phyloP scores from a whole-genome alignment of 2,888 invertebrate species.

The Xestia xanthographa region DNA sequence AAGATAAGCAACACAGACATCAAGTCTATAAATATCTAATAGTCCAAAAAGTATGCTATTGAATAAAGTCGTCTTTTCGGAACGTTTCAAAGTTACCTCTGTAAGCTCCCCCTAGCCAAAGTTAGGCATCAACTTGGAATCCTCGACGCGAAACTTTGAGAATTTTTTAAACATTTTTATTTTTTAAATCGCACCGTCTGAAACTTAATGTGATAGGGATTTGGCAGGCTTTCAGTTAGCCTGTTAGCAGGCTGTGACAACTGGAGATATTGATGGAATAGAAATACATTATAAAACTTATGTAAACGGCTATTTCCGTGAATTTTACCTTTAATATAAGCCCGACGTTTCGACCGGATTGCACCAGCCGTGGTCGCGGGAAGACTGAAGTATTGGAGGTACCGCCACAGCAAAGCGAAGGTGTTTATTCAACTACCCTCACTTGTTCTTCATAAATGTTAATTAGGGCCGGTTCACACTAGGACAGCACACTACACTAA shows the following conservation, averaged over 20 bases:
- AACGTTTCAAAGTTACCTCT: constrained; percentile 74
- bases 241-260: constrained; percentile 12
- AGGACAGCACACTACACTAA: too few species aligned
- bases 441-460: too few species aligned
- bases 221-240: constrained; percentile 66
- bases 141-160: constrained; percentile 76
- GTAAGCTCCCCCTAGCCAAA: constrained; percentile 78
- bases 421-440: too few species aligned
- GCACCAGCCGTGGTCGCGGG: too few species aligned
- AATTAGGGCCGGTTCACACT: too few species aligned
- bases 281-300: too few species aligned
- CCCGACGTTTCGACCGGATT: too few species aligned
- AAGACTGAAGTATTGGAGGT: too few species aligned
- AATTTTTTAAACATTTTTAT: constrained; percentile 82
- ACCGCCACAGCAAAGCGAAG: too few species aligned
- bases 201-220: constrained; percentile 71
- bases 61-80: constrained; percentile 78
- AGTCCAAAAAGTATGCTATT: constrained; percentile 76
- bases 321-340: too few species aligned
- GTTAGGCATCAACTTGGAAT: constrained; percentile 76
- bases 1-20: neutral
- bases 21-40: constrained; percentile 66
- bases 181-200: constrained; percentile 78
- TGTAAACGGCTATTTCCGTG: too few species aligned
- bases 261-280: constrained; percentile 1